A percentile compares a stretch with the other conserved stretches of the same genome.
phyloP scores from a whole-genome alignment of 2,888 invertebrate genomes.

The Andrena praecox region DNA sequence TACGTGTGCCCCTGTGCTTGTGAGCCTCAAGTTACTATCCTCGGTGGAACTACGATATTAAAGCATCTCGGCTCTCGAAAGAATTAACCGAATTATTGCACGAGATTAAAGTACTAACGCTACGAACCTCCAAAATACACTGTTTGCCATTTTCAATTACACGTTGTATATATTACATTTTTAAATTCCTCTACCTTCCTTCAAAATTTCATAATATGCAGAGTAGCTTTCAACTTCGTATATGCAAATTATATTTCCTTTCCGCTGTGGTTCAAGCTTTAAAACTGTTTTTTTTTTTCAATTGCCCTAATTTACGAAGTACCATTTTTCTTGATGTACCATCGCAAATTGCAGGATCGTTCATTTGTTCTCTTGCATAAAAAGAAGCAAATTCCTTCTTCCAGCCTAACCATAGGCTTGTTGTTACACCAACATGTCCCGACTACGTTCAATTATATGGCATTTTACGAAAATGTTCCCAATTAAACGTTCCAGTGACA shows the following conservation, averaged over 20 bases:
- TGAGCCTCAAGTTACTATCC: not conserved
- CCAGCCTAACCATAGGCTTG: not conserved
- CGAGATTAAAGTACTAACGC: not conserved
- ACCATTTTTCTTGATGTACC: too few relatives aligned
- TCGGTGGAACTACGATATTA: not conserved
- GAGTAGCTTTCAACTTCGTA: too few relatives aligned
- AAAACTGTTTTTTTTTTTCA: too few relatives aligned
- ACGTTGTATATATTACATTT: too few relatives aligned
- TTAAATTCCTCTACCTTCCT: too few relatives aligned
- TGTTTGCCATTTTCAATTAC: not conserved
- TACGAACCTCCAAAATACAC: not conserved
- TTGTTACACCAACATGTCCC: not conserved
- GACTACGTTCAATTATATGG: not conserved
- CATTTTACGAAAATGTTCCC: not conserved
- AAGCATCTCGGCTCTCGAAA: not conserved
- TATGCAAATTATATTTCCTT: too few relatives aligned
- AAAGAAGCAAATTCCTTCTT: not conserved
- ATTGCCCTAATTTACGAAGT: too few relatives aligned
- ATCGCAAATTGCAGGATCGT: too few relatives aligned
- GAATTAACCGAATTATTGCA: not conserved
- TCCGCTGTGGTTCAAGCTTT: too few relatives aligned
- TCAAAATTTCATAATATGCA: too few relatives aligned
- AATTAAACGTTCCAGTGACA: not conserved
- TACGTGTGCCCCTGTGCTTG: not conserved
- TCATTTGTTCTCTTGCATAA: not conserved